Percentiles rank a stretch among this genome's conserved stretches.
Evolutionary conservation across 2,888 invertebrate genomes (phyloP).

Genomic region (Cephus sareptanus): DNA sequence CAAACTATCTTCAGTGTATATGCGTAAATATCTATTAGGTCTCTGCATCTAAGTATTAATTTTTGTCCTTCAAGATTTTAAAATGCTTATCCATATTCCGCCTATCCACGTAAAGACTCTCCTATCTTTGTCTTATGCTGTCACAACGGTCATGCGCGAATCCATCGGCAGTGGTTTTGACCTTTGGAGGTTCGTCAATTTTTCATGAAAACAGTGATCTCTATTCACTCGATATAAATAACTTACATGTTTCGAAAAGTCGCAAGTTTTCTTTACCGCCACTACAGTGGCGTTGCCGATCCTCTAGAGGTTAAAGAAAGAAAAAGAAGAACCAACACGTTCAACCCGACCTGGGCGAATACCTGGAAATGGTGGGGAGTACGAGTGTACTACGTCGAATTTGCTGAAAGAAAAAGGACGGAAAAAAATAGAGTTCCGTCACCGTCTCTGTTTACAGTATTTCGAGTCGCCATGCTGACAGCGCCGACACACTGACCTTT

Average conservation of each 20-base stretch:
- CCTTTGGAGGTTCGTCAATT: no score
- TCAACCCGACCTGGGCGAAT: background rate
- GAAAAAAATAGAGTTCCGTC: background rate
- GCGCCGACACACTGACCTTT: conserved; percentile 6
- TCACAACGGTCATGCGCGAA: background rate
- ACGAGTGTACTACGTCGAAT: background rate
- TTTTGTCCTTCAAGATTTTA: background rate
- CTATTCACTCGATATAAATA: no score
- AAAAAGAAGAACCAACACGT: background rate
- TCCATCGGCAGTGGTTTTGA: background rate
- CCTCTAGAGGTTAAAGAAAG: background rate
- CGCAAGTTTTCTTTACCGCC: no score
- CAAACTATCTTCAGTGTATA: background rate
- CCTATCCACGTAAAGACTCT: background rate
- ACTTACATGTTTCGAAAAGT: no score
- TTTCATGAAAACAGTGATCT: no score
- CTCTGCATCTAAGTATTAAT: background rate
- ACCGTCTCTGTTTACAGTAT: background rate
- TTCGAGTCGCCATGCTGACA: background rate
- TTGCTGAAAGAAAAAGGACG: background rate
- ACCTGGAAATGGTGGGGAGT: background rate
- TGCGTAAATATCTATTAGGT: background rate
- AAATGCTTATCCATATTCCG: background rate
- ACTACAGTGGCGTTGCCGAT: no score
- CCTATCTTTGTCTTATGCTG: background rate